phyloP scores from a whole-genome alignment of 2,113 vertebrate species.

The Gambusia holbrooki region DNA sequence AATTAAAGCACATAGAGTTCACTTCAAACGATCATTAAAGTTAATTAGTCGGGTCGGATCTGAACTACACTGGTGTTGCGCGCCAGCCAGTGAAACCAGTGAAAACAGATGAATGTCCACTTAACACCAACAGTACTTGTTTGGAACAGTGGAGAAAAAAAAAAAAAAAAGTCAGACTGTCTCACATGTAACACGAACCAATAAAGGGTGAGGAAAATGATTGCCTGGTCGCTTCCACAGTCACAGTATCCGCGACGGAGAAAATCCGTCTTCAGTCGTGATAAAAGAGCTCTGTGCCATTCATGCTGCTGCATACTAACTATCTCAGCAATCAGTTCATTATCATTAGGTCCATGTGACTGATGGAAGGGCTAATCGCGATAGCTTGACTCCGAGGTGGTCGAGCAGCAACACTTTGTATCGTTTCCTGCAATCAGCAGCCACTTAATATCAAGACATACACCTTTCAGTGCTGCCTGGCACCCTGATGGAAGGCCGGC shows the following conservation, averaged over 20 bases:
- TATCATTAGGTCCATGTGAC: slow-evolving; percentile 29
- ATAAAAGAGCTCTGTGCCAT: not conserved
- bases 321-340: slow-evolving; percentile 26
- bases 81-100: no score
- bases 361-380: slow-evolving; percentile 46
- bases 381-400: slow-evolving; percentile 36
- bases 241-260: not conserved
- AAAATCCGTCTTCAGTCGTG: slow-evolving; percentile 14
- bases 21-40: no score
- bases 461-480: slow-evolving; percentile 63
- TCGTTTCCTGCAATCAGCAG: slow-evolving; percentile 74
- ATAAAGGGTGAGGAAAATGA: not conserved
- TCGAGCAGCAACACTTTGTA: slow-evolving; percentile 21
- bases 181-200: not conserved
- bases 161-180: not conserved
- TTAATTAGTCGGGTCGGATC: no score
- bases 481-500: slow-evolving; percentile 54
- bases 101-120: no score
- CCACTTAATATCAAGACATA: slow-evolving; percentile 68
- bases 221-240: not conserved
- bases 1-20: no score
- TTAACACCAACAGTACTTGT: not conserved
- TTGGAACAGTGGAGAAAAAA: not conserved
- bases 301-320: slow-evolving; percentile 28
- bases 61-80: not conserved